Conservation (phyloP, 1,140 invertebrate genomes). For the Drosophila kurseongensis region DNA sequence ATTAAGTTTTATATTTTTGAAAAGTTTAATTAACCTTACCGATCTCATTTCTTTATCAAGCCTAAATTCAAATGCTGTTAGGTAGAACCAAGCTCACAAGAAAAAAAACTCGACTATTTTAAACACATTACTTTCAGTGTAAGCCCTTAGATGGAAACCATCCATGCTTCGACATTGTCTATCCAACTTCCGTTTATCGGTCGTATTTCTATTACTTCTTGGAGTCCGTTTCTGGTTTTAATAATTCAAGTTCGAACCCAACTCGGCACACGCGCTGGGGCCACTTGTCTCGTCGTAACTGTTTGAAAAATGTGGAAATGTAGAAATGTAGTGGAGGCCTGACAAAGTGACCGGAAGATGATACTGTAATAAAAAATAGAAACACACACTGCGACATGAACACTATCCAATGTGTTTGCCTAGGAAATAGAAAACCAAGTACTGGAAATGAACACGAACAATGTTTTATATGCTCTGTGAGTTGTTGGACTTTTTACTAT, state of each 20-base stretch:
- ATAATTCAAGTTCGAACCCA: conserved; percentile 58
- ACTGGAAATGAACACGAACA: conserved; percentile 55
- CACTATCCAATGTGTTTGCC: conserved; percentile 62
- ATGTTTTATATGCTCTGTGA: conserved; percentile 74
- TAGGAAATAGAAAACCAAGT: conserved; percentile 60
- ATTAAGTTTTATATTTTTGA: too few species aligned
- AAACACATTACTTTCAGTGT: conserved; percentile 8
- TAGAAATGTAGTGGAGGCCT: conserved; percentile 78
- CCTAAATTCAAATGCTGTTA: too few species aligned
- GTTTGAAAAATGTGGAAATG: conserved; percentile 69
- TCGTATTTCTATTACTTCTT: conserved; percentile 14
- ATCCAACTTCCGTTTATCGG: conserved; percentile 60
- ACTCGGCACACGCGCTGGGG: conserved; percentile 56
- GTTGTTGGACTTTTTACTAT: conserved; percentile 48
- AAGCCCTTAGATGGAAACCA: conserved; percentile 6
- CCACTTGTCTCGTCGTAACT: conserved; percentile 70
- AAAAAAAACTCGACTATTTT: too few species aligned
- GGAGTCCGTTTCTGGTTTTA: conserved; percentile 39
- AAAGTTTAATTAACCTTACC: too few species aligned
- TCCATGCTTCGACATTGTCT: conserved; percentile 61
- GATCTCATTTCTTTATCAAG: too few species aligned
- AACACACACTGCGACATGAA: conserved; percentile 24
- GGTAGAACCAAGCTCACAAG: too few species aligned
- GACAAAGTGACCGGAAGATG: conserved; percentile 83
- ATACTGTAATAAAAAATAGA: conserved; percentile 77